Conservation (phyloP, 2,113 vertebrate species). For the Grammomys surdaster region DNA sequence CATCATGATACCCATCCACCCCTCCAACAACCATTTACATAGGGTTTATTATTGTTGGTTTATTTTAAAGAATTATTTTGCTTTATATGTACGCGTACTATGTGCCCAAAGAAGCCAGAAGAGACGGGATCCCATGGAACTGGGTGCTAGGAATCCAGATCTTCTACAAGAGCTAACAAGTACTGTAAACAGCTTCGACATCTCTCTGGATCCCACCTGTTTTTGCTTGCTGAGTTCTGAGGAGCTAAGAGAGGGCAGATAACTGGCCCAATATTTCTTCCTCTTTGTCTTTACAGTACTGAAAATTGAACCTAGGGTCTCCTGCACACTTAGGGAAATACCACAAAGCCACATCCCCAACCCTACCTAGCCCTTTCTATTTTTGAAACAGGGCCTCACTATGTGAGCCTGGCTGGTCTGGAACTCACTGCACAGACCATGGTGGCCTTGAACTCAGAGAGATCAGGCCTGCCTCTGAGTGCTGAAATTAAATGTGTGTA, state of each 20-base stretch:
- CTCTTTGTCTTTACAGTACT: background rate
- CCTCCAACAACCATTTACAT: background rate
- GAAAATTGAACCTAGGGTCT: background rate
- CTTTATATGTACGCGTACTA: background rate
- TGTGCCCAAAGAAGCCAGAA: background rate
- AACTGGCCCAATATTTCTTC: background rate
- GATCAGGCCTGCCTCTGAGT: background rate
- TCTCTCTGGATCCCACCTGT: background rate
- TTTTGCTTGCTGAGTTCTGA: background rate
- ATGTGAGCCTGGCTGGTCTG: background rate
- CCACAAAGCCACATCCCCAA: background rate
- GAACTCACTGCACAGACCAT: background rate
- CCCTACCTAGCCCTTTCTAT: background rate
- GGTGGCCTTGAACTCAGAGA: background rate
- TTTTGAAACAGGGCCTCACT: background rate
- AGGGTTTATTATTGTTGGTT: background rate
- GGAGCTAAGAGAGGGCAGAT: background rate
- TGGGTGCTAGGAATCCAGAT: background rate
- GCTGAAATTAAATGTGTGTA: background rate
- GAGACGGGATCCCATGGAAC: background rate
- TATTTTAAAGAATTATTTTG: background rate
- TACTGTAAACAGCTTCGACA: background rate
- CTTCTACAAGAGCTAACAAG: background rate
- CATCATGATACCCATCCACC: background rate
- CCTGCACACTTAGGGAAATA: background rate